Conservation (phyloP, 2,113 vertebrate genomes). For the Himantopus leucocephalus region DNA sequence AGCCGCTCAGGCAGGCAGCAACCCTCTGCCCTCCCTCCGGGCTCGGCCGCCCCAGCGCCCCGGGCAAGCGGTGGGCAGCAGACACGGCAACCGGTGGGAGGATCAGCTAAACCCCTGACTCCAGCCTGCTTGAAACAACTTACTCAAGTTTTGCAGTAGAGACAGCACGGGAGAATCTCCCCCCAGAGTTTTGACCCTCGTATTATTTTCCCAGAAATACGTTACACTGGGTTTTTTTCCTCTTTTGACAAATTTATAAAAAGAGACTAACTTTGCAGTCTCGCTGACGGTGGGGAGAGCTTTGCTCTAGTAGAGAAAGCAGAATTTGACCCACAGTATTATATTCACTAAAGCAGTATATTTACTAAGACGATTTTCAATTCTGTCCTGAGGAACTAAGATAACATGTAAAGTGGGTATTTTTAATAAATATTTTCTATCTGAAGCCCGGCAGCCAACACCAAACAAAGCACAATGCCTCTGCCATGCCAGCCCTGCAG, state of each 20-base stretch:
- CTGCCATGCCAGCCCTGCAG: not conserved
- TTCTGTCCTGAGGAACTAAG: not conserved
- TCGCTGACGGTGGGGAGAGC: not conserved
- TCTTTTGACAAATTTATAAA: not conserved
- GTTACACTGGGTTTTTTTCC: not conserved
- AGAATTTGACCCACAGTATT: not conserved
- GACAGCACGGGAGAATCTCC: not conserved
- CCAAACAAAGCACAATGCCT: conserved; percentile 12
- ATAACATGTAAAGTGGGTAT: not conserved
- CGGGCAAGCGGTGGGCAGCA: not conserved
- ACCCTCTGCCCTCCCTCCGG: not conserved
- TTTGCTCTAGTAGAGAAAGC: not conserved
- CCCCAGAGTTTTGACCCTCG: not conserved
- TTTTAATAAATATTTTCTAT: conserved; percentile 2
- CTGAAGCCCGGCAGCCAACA: not conserved
- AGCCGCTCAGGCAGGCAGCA: not conserved
- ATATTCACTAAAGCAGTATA: not conserved
- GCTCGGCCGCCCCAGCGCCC: not conserved
- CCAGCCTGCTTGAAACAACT: not conserved
- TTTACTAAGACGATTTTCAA: not conserved
- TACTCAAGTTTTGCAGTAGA: not conserved
- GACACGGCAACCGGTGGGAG: not conserved
- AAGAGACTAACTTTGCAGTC: not conserved
- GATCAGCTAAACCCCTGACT: not conserved
- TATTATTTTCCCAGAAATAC: not conserved